Conservation (phyloP, 1,140 invertebrate species). For the Neodiprion pinetum region DNA sequence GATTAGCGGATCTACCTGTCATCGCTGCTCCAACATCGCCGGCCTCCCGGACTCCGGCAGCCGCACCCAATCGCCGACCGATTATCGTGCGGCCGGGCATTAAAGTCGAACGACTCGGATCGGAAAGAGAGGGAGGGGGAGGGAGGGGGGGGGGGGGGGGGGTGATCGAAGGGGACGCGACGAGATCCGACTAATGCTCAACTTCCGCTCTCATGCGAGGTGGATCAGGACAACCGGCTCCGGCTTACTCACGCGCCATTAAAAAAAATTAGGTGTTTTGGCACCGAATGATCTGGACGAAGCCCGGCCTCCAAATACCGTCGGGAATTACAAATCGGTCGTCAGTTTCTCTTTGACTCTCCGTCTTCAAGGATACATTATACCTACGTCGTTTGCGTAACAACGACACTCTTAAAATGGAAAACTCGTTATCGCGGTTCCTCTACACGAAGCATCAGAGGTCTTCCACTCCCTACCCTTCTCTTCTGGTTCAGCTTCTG, state of each 20-base stretch:
- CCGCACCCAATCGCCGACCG: conserved; percentile 13
- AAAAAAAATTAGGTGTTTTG: neutral
- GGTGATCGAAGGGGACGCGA: too few species aligned
- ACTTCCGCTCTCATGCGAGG: neutral
- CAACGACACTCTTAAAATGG: conserved; percentile 1
- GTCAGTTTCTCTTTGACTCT: neutral
- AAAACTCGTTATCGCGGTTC: conserved; percentile 4
- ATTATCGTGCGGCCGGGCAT: conserved; percentile 50
- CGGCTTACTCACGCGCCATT: neutral
- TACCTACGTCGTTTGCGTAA: neutral
- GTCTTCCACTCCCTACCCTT: neutral
- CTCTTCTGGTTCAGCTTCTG: neutral
- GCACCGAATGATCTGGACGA: neutral
- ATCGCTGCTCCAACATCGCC: conserved; percentile 51
- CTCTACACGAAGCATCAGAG: neutral
- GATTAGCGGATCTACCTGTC: conserved; percentile 58
- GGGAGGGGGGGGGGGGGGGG: too few species aligned
- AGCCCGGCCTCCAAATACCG: neutral
- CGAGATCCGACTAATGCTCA: neutral
- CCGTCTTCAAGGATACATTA: neutral
- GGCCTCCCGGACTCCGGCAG: conserved; percentile 32
- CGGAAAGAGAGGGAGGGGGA: too few species aligned
- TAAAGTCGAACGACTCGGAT: neutral
- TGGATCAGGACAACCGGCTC: neutral
- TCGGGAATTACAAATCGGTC: neutral